Base-by-base conservation (phyloP, 2,113 vertebrate species). In the Noctilio leporinus region DNA sequence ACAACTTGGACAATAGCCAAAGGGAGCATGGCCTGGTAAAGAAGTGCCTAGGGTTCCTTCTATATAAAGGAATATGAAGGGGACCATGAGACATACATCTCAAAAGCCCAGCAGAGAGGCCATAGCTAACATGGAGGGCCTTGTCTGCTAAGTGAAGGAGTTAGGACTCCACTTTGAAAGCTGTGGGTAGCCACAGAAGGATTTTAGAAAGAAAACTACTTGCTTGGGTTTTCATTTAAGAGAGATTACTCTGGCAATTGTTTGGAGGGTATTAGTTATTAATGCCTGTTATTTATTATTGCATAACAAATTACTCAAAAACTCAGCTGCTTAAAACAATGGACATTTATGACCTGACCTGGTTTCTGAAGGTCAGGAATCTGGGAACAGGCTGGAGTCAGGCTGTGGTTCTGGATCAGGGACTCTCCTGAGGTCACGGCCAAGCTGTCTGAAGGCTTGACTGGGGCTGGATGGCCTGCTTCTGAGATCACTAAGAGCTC, bases 91-190 rank as follows among this genome's bases (percentile, higher is more conserved):
- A 30, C 38, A 73, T 26, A 12, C 15, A 45, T 33, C 64, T 4
- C 3, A 0, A 5, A 28, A 20, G 17, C 47, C 16, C 3, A 28
- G 55, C 86, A 43, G 47, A 15, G 70, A 49, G 38, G 40, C 38
- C 47, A 24, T 3, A 0, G 2, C 38, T 0, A 17, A 24, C 1
- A 2, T 1, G 57, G 26, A 14, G 35, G 57, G 35, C 10, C 64
- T 55, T 5, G 15, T 14, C 47, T 5, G 3, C 17, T 40, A 7
- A 47, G 22, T 14, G 14, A 35, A 64, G 43, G 24, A 15, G 17
- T 49, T 24, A 83, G 10, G 82, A 16, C n/a, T 45, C 75, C 7
- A 59, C n/a, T 28, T 70, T 62, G 69, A 92, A 70, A 43, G 35
- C 2, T 35, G 70, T 43, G 35, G 38, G 12, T 19, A 43, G n/a